A percentile compares a stretch with the other conserved stretches of the same genome.
Evolutionary conservation across 1,140 invertebrate genomes (phyloP).

Genomic region (Drosophila sechellia): DNA sequence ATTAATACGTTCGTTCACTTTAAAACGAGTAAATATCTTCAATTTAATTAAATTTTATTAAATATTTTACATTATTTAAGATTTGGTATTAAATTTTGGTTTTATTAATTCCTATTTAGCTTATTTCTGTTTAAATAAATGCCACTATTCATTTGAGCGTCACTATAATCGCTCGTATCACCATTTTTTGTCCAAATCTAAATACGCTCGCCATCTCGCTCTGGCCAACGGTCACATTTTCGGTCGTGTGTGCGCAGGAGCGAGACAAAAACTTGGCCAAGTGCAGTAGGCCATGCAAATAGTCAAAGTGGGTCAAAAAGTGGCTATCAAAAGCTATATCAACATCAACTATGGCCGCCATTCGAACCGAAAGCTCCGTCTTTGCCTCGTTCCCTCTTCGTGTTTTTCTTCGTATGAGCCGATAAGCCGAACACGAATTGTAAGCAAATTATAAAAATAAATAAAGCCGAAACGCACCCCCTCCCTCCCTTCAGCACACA

Average conservation of each 20-base stretch:
- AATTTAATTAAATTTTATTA: no score
- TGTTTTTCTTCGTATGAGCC: slow-evolving; percentile 31
- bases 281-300: slow-evolving; percentile 84
- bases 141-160: slow-evolving; percentile 3
- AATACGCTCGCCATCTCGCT: slow-evolving; percentile 13
- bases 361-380: slow-evolving; percentile 27
- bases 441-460: slow-evolving; percentile 69
- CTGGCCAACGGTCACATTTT: slow-evolving; percentile 34
- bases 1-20: no score
- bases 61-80: no score
- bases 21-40: no score
- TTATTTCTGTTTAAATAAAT: no score
- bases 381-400: slow-evolving; percentile 36
- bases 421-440: slow-evolving; percentile 51
- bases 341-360: slow-evolving; percentile 50
- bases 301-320: slow-evolving; percentile 77
- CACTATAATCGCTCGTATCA: slow-evolving; percentile 13
- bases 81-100: no score
- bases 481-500: background rate
- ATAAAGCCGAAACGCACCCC: slow-evolving; percentile 34
- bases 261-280: slow-evolving; percentile 83
- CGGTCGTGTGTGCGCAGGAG: slow-evolving; percentile 33
- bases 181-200: slow-evolving; percentile 14
- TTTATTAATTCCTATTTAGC: no score
- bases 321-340: slow-evolving; percentile 69